These are phyloP conservation scores for Saturnia japonica DNA, from an alignment of 2,888 invertebrate genomes.

Conservation along the genomic window DNA sequence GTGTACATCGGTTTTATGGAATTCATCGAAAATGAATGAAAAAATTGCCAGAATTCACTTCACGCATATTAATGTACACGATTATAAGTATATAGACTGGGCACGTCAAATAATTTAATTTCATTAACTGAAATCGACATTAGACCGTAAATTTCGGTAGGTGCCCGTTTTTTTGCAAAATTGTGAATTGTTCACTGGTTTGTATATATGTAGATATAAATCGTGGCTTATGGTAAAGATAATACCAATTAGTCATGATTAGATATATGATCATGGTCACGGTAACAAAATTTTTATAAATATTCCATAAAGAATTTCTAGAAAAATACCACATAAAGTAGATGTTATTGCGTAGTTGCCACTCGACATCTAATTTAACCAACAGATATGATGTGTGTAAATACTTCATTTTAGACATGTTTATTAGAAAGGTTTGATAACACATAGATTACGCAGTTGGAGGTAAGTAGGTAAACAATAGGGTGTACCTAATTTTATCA, in stretches of 20 bases:
- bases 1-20: too few relatives aligned
- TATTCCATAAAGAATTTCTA: background rate
- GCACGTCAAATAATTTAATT: too few relatives aligned
- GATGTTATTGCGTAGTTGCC: background rate
- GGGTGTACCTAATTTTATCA: conserved; percentile 14
- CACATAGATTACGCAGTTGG: conserved; percentile 24
- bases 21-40: too few relatives aligned
- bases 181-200: background rate
- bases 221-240: background rate
- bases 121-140: too few relatives aligned
- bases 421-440: conserved; percentile 5
- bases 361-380: background rate
- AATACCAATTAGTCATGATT: background rate
- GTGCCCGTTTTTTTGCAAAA: too few relatives aligned
- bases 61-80: too few relatives aligned
- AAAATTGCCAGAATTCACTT: too few relatives aligned
- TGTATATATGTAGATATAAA: background rate
- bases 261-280: too few relatives aligned
- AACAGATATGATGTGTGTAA: background rate
- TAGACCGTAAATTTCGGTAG: too few relatives aligned
- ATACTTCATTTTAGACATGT: background rate
- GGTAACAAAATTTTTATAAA: background rate
- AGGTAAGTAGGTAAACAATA: conserved; percentile 10
- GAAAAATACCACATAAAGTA: background rate
- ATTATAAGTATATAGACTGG: too few relatives aligned